Percentiles rank a stretch among this genome's conserved stretches.
Conservation (phyloP, 2,113 vertebrate genomes). For the Chaenocephalus aceratus region DNA sequence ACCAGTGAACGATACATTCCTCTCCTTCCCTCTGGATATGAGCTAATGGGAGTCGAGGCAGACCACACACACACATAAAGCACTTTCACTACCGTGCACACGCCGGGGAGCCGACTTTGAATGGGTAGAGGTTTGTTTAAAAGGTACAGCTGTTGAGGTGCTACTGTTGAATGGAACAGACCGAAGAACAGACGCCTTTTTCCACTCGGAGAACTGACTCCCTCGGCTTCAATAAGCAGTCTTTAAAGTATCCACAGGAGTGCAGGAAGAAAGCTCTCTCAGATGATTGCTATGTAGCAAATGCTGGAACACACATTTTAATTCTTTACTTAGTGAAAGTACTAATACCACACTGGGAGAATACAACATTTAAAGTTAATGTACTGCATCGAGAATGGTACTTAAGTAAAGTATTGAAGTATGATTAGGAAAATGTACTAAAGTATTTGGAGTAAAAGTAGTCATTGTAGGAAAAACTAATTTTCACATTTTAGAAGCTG, state of each 20-base stretch:
- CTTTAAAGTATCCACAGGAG: not conserved
- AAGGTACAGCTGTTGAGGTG: conserved; percentile 16
- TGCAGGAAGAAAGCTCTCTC: not conserved
- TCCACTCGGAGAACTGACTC: not conserved
- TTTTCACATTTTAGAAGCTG: too few species aligned
- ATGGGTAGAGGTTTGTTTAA: conserved; percentile 24
- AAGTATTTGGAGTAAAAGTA: too few species aligned
- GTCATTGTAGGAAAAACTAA: too few species aligned
- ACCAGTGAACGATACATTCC: conserved; percentile 54
- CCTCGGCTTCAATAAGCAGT: not conserved
- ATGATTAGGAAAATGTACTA: too few species aligned
- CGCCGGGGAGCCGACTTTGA: conserved; percentile 20
- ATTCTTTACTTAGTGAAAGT: too few species aligned
- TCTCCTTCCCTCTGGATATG: conserved; percentile 48
- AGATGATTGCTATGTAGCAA: not conserved
- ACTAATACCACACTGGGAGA: too few species aligned
- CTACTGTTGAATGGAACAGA: conserved; percentile 3
- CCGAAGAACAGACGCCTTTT: conserved; percentile 1
- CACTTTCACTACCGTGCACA: conserved; percentile 31
- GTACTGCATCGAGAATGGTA: too few species aligned
- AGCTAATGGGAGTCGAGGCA: conserved; percentile 60
- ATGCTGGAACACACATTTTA: too few species aligned
- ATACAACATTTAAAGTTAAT: too few species aligned
- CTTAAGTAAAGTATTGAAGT: too few species aligned
- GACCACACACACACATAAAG: conserved; percentile 61